Evolutionary conservation across 2,113 vertebrate species (phyloP).

Genomic region (Misgurnus anguillicaudatus): DNA sequence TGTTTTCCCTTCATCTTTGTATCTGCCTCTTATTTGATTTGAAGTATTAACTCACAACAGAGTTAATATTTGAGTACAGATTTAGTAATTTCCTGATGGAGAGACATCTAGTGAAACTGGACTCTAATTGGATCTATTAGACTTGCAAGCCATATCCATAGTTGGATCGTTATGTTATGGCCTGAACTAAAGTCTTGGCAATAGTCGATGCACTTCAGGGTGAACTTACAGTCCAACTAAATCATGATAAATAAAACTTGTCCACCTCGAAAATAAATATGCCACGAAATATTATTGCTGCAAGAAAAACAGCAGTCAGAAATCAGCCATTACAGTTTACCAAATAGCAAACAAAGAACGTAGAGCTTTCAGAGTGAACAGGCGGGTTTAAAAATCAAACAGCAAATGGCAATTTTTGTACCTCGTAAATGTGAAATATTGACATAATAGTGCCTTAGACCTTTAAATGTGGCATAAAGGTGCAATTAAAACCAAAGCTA

Average conservation of each 20-base stretch:
- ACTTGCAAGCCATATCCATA: too few species aligned
- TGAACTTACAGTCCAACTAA: background rate
- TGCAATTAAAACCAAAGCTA: background rate
- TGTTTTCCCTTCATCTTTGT: too few species aligned
- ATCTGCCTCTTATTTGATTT: too few species aligned
- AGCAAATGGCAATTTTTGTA: background rate
- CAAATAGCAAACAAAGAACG: slow-evolving; percentile 21
- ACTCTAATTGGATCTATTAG: too few species aligned
- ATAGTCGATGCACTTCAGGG: background rate
- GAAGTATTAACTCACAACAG: too few species aligned
- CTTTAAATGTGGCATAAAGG: background rate
- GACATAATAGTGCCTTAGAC: background rate
- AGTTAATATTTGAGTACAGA: too few species aligned
- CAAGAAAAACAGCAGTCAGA: background rate
- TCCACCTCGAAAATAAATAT: background rate
- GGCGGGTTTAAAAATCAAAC: background rate
- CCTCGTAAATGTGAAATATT: background rate
- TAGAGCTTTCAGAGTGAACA: too few species aligned
- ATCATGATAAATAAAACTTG: background rate
- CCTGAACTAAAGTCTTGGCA: background rate
- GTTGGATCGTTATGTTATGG: background rate
- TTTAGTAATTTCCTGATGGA: too few species aligned
- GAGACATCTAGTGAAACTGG: too few species aligned
- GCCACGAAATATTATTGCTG: background rate
- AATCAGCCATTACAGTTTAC: background rate